Base-by-base conservation (phyloP, 2,888 invertebrate species). In the Gymnoscelis rufifasciata region DNA sequence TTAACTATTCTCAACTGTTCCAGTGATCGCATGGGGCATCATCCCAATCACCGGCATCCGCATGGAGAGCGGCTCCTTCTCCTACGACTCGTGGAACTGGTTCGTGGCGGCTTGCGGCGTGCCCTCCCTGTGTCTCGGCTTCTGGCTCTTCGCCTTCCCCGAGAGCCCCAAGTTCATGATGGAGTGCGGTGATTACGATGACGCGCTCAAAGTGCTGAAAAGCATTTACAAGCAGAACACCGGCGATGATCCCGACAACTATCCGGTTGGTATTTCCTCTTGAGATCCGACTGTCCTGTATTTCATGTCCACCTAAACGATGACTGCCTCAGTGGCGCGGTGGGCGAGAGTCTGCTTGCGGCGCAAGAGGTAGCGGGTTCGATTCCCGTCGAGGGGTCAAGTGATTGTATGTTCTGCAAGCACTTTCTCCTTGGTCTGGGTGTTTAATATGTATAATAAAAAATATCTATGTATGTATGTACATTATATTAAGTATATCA, bases 81-180 rank as follows among this genome's bases (percentile, higher is more conserved):
- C 90, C 12, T 94, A 93, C 74, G 92, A 92, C 61, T 94, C 94
- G 13, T 94, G 94, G 94, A 94, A 94, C 81, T 89, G 94, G 72
- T 94, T 94, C 76, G 93, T 94, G 26, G 91, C 93, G 0, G 89
- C 93, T 0, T 94, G 94, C 74, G 92, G 93, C 2, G 57, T 93
- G 2, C 94, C 94, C 0, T 93, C 93, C 54, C 80, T 93, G 13
- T 55, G 92, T 57, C 89, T 93, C 27, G 93, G 88, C 45, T 80
- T 92, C 52, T 94, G 94, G 94, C 79, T 94, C 6, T 89, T 93
- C 60, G 87, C 90, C 47, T 94, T 94, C 78, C 94, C 94, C 0
- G 95, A 95, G 78, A 94, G 94, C 69, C 95, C 95, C 1, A 95
- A 95, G 75, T 95, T 94, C 76, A 89, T 95, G 64, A 89, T 95